phyloP scores from a whole-genome alignment of 92 coral and sea anemone species.

The Plumapathes pennacea region DNA sequence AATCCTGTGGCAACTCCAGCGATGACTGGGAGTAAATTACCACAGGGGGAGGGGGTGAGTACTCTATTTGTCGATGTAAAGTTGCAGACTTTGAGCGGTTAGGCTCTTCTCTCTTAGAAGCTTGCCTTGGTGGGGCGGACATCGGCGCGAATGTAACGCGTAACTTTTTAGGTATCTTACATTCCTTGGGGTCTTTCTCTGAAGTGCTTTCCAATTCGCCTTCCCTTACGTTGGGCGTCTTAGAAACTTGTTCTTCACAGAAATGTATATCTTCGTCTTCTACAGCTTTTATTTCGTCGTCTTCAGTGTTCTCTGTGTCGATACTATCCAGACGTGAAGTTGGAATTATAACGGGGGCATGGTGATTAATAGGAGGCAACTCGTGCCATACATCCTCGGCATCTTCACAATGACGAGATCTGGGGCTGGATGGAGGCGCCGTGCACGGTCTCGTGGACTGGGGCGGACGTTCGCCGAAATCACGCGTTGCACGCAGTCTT shows the following conservation, averaged over 20 bases:
- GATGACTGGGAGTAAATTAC: constrained; percentile 47
- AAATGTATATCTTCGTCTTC: neutral
- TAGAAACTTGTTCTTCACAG: neutral
- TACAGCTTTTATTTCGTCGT: neutral
- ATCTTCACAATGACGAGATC: constrained; percentile 18
- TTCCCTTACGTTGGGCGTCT: neutral
- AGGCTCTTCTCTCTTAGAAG: neutral
- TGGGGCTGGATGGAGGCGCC: constrained; percentile 67
- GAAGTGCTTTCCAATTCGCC: neutral
- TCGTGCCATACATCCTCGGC: neutral
- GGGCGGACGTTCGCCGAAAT: neutral
- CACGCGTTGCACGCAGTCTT: neutral
- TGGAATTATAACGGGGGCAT: constrained; percentile 49
- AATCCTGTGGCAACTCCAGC: constrained; percentile 54
- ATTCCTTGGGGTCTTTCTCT: constrained; percentile 1
- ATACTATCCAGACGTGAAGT: constrained; percentile 45
- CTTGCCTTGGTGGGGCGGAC: constrained; percentile 56
- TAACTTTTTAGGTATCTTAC: neutral
- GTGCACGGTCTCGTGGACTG: constrained; percentile 51
- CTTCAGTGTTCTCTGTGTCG: neutral
- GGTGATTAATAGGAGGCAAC: constrained; percentile 7
- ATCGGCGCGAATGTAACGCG: constrained; percentile 38
- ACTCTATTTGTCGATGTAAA: constrained; percentile 12
- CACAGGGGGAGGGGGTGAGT: constrained; percentile 36
- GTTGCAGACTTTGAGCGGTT: constrained; percentile 46